Conservation (phyloP, 2,888 invertebrate species). For the Macrosiphum euphorbiae region DNA sequence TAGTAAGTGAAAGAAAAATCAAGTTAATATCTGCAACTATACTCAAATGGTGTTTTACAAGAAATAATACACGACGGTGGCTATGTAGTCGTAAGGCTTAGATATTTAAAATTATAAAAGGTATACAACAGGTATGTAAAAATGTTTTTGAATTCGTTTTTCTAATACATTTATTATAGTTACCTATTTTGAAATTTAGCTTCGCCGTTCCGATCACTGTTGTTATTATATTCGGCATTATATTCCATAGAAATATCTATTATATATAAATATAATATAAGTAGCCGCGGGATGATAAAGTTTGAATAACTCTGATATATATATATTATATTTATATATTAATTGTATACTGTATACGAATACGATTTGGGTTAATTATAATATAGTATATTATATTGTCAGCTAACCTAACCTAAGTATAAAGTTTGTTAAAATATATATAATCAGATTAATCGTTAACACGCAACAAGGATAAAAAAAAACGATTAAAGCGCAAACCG, state of each 20-base stretch:
- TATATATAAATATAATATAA: too few species aligned
- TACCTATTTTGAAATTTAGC: not conserved
- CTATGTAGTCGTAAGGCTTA: not conserved
- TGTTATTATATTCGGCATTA: not conserved
- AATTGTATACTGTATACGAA: too few species aligned
- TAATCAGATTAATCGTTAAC: not conserved
- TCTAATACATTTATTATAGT: not conserved
- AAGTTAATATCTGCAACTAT: too few species aligned
- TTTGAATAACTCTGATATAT: too few species aligned
- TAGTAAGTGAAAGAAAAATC: too few species aligned
- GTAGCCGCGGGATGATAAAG: too few species aligned
- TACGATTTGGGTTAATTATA: not conserved
- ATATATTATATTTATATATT: not conserved
- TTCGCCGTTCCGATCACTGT: not conserved
- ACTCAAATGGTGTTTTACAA: not conserved
- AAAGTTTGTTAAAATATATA: not conserved
- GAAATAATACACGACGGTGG: too few species aligned
- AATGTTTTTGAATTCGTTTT: not conserved
- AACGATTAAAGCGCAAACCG: not conserved
- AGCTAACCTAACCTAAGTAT: not conserved
- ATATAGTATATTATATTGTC: too few species aligned
- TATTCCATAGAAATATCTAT: not conserved
- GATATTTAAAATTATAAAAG: too few species aligned
- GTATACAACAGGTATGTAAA: not conserved
- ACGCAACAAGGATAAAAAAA: not conserved